Conservation (phyloP, 2,113 vertebrate species). For the Aegithalos caudatus region DNA sequence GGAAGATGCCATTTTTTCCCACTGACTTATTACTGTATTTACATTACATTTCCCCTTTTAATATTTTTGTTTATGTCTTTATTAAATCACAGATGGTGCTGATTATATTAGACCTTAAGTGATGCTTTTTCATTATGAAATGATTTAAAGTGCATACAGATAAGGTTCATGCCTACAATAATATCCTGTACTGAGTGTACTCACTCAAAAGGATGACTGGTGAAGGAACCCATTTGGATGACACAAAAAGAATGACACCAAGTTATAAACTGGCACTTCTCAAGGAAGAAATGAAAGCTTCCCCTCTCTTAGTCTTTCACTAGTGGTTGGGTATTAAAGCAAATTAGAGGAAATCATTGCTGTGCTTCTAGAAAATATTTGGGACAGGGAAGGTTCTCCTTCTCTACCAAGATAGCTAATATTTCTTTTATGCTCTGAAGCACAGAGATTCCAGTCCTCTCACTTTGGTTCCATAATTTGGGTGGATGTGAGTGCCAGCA, state of each 20-base stretch:
- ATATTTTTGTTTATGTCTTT: slow-evolving; percentile 17
- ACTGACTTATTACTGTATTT: slow-evolving; percentile 14
- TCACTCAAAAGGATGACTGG: background rate
- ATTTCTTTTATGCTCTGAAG: background rate
- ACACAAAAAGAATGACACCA: background rate
- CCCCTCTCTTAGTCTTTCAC: background rate
- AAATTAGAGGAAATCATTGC: background rate
- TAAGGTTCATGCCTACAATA: background rate
- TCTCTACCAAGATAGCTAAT: background rate
- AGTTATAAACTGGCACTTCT: background rate
- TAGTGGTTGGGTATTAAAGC: background rate
- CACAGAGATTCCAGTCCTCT: background rate
- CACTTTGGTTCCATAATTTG: background rate
- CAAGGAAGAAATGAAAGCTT: background rate
- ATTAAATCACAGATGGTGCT: slow-evolving; percentile 1
- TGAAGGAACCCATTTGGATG: background rate
- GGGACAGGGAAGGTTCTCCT: background rate
- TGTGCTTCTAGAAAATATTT: background rate
- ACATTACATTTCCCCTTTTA: background rate
- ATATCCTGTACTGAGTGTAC: background rate
- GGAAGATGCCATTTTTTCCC: background rate
- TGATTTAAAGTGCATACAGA: background rate
- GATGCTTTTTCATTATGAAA: background rate
- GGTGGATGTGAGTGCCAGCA: background rate
- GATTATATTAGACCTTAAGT: slow-evolving; percentile 13